phyloP scores from a whole-genome alignment of 2,797 vertebrate genomes.

The Rhabdomys pumilio region DNA sequence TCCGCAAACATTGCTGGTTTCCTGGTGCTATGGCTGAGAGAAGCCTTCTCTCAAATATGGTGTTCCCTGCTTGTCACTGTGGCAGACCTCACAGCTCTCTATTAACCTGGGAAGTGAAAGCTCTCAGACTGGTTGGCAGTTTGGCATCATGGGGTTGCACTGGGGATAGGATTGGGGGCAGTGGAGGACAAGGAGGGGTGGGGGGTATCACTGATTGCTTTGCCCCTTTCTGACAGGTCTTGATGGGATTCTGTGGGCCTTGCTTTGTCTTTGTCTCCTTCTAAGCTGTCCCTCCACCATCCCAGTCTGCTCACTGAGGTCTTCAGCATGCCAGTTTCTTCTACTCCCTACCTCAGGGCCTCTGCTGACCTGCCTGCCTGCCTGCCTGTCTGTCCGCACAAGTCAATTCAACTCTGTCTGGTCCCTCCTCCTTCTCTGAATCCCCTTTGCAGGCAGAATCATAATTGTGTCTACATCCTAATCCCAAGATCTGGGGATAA shows the following conservation, averaged over 20 bases:
- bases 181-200: not conserved
- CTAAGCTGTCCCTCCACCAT: not conserved
- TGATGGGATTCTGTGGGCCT: not conserved
- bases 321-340: not conserved
- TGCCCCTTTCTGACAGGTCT: not conserved
- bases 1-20: not conserved
- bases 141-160: not conserved
- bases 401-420: not conserved
- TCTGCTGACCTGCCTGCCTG: not conserved
- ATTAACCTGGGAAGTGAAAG: not conserved
- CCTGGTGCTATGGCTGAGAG: too few species aligned
- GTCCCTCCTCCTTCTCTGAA: slow-evolving; percentile 1
- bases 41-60: not conserved
- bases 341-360: not conserved
- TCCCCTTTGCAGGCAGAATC: not conserved
- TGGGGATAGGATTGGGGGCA: not conserved
- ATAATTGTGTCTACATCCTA: not conserved
- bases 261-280: not conserved
- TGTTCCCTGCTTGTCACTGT: not conserved
- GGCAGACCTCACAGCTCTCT: not conserved
- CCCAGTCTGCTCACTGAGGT: not conserved
- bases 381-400: not conserved
- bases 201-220: not conserved
- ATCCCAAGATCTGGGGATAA: not conserved
- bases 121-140: not conserved